Percentiles rank a stretch among this genome's conserved stretches.
Evolutionary conservation across 2,113 vertebrate genomes (phyloP).

Genomic region (Nerophis lumbriciformis): DNA sequence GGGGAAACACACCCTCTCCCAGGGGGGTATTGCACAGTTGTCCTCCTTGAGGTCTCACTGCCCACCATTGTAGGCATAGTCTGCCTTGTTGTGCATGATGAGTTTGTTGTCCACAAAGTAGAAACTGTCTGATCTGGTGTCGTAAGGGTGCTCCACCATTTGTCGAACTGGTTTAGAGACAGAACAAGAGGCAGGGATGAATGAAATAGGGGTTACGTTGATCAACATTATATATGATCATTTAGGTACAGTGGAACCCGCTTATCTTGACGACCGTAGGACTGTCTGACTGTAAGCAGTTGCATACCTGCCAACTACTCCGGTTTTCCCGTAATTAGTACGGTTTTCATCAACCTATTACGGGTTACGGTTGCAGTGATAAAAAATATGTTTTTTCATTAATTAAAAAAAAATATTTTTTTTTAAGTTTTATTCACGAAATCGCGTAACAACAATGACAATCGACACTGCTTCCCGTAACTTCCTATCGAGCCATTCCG

Average conservation of each 20-base stretch:
- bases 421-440: no score
- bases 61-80: constrained; percentile 96
- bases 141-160: constrained; percentile 94
- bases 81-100: constrained; percentile 99
- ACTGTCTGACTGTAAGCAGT: no score
- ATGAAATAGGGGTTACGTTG: background rate
- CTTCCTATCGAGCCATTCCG: no score
- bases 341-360: no score
- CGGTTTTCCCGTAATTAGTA: no score
- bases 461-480: no score
- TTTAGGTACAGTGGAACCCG: background rate
- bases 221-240: background rate
- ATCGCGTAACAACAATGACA: no score
- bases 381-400: no score
- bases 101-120: constrained; percentile 99
- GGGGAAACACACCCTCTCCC: constrained; percentile 11
- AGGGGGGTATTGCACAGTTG: constrained; percentile 29
- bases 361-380: no score
- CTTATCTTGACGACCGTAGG: no score
- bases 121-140: constrained; percentile 98
- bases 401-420: no score
- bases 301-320: no score
- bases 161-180: constrained; percentile 75
- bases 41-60: constrained; percentile 68
- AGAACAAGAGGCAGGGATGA: background rate